These are phyloP conservation scores for Sicus ferrugineus DNA, from an alignment of 2,888 invertebrate genomes.

Conservation along the genomic window DNA sequence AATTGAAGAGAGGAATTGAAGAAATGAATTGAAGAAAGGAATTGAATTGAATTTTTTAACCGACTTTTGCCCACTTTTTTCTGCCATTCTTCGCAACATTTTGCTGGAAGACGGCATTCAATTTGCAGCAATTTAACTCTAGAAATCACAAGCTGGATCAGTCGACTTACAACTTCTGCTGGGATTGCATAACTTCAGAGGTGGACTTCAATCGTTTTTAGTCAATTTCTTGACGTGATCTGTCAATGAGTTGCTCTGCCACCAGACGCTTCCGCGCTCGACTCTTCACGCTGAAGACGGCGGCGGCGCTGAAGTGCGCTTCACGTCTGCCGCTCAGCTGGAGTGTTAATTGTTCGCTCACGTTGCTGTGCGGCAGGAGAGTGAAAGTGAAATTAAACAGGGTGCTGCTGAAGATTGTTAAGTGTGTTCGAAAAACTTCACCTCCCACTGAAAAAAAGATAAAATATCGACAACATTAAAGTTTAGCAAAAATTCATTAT, in stretches of 20 bases:
- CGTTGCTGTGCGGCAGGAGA: not conserved
- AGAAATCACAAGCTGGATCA: too few relatives aligned
- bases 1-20: too few relatives aligned
- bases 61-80: too few relatives aligned
- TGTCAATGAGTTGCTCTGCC: not conserved
- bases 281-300: not conserved
- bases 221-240: not conserved
- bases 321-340: not conserved
- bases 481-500: not conserved
- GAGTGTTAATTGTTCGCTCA: conserved; percentile 17
- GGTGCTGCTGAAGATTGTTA: not conserved
- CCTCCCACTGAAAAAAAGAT: not conserved
- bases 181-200: too few relatives aligned
- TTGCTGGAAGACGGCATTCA: too few relatives aligned
- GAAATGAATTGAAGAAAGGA: too few relatives aligned
- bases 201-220: too few relatives aligned
- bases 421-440: not conserved
- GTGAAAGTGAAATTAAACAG: conserved; percentile 21
- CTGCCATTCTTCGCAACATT: too few relatives aligned
- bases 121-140: too few relatives aligned
- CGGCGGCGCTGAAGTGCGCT: not conserved
- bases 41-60: too few relatives aligned
- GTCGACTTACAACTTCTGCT: too few relatives aligned
- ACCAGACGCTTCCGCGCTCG: not conserved
- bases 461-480: too few relatives aligned